Percentiles rank a stretch among this genome's conserved stretches.
phyloP scores from a whole-genome alignment of 92 coral and sea anemone species.

The Anthopleura xanthogrammica region DNA sequence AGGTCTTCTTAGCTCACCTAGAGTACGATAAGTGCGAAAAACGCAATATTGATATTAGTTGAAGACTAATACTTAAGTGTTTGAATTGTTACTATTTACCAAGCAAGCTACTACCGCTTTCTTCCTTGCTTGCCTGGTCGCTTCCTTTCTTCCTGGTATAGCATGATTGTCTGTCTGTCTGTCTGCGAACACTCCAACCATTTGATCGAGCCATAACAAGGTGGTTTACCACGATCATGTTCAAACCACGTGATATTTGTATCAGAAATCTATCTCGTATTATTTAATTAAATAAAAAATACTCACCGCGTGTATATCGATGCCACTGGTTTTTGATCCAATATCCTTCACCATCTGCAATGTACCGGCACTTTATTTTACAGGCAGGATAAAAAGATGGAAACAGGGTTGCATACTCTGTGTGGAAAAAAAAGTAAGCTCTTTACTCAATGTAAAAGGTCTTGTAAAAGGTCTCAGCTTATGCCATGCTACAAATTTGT shows the following conservation, averaged over 20 bases:
- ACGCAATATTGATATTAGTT: too few species aligned
- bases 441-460: neutral
- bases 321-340: slow-evolving; percentile 61
- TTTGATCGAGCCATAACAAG: too few species aligned
- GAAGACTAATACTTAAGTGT: too few species aligned
- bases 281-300: neutral
- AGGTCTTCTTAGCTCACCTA: slow-evolving; percentile 16
- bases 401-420: slow-evolving; percentile 37
- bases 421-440: neutral
- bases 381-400: slow-evolving; percentile 46
- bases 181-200: too few species aligned
- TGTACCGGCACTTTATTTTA: slow-evolving; percentile 47
- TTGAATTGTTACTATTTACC: too few species aligned
- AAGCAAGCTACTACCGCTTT: too few species aligned
- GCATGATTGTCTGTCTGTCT: neutral
- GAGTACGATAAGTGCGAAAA: neutral
- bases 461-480: too few species aligned
- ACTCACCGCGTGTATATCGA: slow-evolving; percentile 52
- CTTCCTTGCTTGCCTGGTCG: neutral
- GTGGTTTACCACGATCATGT: too few species aligned
- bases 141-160: neutral
- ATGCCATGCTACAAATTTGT: neutral
- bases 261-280: too few species aligned
- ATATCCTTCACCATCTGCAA: slow-evolving; percentile 72
- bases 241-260: too few species aligned